Conservation (phyloP, 1,140 invertebrate genomes). For the Bombus polaris region DNA sequence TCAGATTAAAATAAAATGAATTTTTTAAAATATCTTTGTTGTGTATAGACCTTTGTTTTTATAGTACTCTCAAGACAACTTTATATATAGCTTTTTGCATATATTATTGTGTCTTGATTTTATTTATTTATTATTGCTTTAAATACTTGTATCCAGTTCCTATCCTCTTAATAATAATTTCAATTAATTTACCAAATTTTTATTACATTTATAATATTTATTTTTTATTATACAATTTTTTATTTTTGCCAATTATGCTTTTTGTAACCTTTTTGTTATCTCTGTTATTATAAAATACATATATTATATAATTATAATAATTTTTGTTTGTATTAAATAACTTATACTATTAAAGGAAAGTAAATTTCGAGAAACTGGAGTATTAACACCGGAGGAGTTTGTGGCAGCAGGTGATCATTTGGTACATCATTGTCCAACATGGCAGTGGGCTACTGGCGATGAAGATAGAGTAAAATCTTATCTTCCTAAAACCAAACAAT, state of each 20-base stretch:
- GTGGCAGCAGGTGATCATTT: slow-evolving; percentile 98
- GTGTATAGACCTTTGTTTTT: background rate
- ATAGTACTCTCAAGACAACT: background rate
- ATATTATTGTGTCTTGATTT: background rate
- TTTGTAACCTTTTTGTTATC: background rate
- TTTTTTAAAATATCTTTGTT: slow-evolving; percentile 28
- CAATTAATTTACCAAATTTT: background rate
- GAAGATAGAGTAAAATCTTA: slow-evolving; percentile 93
- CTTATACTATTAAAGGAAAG: slow-evolving; percentile 89
- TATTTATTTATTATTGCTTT: background rate
- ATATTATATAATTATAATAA: background rate
- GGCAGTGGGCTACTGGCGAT: slow-evolving; percentile 98
- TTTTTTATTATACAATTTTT: background rate
- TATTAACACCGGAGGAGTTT: slow-evolving; percentile 98
- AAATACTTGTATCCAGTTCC: background rate
- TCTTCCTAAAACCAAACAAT: slow-evolving; percentile 97
- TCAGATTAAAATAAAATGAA: slow-evolving; percentile 27
- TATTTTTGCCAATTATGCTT: background rate
- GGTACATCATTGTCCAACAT: slow-evolving; percentile 99
- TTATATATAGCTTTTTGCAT: background rate
- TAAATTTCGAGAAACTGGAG: slow-evolving; percentile 99
- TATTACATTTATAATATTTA: background rate
- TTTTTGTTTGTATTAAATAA: slow-evolving; percentile 9
- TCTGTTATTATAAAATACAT: background rate
- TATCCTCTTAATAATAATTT: background rate